Evolutionary conservation across 1,140 invertebrate species (phyloP).

Genomic region (Drosophila ambigua): DNA sequence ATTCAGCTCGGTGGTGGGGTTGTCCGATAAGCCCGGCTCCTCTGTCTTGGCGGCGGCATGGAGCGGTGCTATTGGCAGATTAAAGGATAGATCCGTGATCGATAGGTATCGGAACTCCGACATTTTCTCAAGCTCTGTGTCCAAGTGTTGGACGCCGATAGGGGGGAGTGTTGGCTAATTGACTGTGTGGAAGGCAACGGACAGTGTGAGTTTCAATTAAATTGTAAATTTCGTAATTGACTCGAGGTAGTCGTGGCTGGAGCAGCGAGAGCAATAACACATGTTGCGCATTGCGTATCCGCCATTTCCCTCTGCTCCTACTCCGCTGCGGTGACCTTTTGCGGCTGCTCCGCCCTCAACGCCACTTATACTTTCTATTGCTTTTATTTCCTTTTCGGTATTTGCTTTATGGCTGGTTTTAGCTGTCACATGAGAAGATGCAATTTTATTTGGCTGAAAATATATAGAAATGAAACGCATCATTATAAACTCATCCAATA

Average conservation of each 20-base stretch:
- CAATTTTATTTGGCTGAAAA: constrained; percentile 40
- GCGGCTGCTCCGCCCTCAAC: background rate
- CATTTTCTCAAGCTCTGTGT: constrained; percentile 48
- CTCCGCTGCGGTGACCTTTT: constrained; percentile 16
- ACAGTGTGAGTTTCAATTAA: constrained; percentile 58
- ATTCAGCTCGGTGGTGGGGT: constrained; percentile 67
- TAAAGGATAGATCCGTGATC: constrained; percentile 68
- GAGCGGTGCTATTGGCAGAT: constrained; percentile 62
- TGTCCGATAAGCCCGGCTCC: constrained; percentile 36
- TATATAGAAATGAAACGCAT: constrained; percentile 24
- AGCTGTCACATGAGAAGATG: constrained; percentile 31
- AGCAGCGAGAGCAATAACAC: constrained; percentile 49
- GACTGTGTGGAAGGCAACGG: background rate
- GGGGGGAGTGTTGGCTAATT: constrained; percentile 1
- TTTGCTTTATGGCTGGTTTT: constrained; percentile 21
- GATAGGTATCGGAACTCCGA: constrained; percentile 76
- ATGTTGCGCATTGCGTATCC: constrained; percentile 70
- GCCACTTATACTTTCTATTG: constrained; percentile 10
- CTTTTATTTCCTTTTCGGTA: background rate
- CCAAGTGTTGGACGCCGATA: constrained; percentile 29
- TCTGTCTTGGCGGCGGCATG: constrained; percentile 35
- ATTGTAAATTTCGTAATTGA: constrained; percentile 64
- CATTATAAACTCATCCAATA: too few species aligned
- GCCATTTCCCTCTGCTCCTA: constrained; percentile 56
- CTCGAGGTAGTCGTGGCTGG: constrained; percentile 47